These are phyloP conservation scores for Opisthocomus hoazin DNA, from an alignment of 2,113 vertebrate species.

Conservation along the genomic window DNA sequence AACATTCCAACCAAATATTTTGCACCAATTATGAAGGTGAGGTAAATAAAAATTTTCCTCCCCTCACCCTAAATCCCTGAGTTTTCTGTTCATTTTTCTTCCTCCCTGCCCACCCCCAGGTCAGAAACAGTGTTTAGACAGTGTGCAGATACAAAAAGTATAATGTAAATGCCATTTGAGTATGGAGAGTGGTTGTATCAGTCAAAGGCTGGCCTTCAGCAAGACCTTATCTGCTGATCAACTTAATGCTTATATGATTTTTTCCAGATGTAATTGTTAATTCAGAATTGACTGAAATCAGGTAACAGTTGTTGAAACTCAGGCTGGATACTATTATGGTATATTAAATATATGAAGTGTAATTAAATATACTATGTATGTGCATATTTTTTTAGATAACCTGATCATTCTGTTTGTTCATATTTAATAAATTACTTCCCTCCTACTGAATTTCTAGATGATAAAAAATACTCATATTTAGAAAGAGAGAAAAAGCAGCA, in stretches of 20 bases:
- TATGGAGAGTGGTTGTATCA: background rate
- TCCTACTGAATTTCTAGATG: background rate
- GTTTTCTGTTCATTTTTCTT: background rate
- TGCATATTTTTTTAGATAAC: background rate
- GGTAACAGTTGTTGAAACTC: too few species aligned
- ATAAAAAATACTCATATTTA: background rate
- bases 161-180: background rate
- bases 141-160: background rate
- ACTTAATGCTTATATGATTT: background rate
- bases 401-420: background rate
- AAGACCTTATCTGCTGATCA: background rate
- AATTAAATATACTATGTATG: background rate
- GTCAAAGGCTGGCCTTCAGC: background rate
- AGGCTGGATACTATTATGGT: background rate
- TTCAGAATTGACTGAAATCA: background rate
- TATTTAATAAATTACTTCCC: background rate
- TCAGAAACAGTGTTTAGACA: background rate
- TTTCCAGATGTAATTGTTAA: background rate
- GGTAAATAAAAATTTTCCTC: background rate
- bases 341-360: background rate
- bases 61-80: fast-evolving
- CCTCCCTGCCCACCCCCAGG: background rate
- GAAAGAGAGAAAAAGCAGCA: background rate
- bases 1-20: background rate
- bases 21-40: background rate